Conservation (phyloP, 2,113 vertebrate genomes). For the Bombycilla garrulus region DNA sequence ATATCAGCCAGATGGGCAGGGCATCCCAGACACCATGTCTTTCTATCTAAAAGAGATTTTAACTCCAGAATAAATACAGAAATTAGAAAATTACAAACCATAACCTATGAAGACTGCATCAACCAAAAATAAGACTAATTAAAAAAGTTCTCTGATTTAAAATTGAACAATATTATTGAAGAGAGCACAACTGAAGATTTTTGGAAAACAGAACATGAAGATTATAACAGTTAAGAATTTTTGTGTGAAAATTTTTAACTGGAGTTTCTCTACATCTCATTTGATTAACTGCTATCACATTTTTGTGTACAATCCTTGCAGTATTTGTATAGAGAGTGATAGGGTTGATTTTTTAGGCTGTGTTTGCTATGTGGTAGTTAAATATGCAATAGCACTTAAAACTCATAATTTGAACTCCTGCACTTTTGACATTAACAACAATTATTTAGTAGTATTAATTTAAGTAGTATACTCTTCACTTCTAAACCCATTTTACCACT, state of each 20-base stretch:
- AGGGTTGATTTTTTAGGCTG: neutral
- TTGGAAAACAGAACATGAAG: neutral
- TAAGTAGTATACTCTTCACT: neutral
- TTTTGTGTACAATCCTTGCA: neutral
- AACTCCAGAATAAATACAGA: neutral
- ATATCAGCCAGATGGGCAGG: neutral
- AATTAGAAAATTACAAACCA: neutral
- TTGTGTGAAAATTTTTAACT: neutral
- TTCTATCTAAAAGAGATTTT: neutral
- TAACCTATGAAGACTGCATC: neutral
- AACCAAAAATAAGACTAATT: neutral
- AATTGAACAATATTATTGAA: neutral
- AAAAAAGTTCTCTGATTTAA: neutral
- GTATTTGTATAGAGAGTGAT: neutral
- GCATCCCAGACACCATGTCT: neutral
- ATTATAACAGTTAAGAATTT: neutral
- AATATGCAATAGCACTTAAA: neutral
- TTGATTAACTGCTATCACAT: neutral
- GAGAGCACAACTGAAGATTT: neutral
- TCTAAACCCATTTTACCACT: neutral
- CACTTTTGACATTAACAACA: neutral
- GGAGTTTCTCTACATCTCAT: neutral
- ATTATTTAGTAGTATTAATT: neutral
- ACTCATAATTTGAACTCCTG: neutral
- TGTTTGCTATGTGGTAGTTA: accelerated